Conservation (phyloP, 2,113 vertebrate species). For the Sinocyclocheilus grahami region DNA sequence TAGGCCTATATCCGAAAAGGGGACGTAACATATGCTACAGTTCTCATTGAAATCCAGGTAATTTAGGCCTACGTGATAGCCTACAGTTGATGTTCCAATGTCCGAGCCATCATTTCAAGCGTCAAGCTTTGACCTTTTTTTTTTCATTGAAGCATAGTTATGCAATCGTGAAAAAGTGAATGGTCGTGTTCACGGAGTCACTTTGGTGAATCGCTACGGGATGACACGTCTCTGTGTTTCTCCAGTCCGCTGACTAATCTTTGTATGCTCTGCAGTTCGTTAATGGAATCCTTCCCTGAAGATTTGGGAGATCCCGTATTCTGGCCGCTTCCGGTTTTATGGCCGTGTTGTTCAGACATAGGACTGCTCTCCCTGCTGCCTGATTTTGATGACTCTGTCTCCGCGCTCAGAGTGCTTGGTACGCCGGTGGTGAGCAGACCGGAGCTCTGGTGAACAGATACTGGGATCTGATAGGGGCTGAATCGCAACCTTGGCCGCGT, state of each 20-base stretch:
- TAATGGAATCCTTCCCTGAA: conserved; percentile 76
- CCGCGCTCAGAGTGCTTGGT: conserved; percentile 63
- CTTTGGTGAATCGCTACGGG: conserved; percentile 75
- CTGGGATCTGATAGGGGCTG: conserved; percentile 89
- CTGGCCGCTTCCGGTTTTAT: conserved; percentile 68
- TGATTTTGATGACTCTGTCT: conserved; percentile 76
- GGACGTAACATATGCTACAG: neutral
- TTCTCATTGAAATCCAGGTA: neutral
- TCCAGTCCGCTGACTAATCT: conserved; percentile 85
- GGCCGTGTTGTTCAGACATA: conserved; percentile 72
- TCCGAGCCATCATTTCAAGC: neutral
- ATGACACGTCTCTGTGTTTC: conserved; percentile 78
- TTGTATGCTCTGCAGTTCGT: conserved; percentile 85
- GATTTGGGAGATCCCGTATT: conserved; percentile 74
- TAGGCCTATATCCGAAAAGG: neutral
- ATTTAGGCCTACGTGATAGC: no score
- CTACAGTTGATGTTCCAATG: neutral
- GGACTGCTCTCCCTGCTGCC: conserved; percentile 79
- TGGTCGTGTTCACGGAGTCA: conserved; percentile 60
- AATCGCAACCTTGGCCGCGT: conserved; percentile 84
- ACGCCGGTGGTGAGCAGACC: conserved; percentile 76
- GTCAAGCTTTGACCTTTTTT: neutral
- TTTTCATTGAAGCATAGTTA: conserved; percentile 33
- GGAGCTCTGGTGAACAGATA: conserved; percentile 76
- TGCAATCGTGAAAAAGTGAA: conserved; percentile 22